Percentiles rank a stretch among this genome's conserved stretches.
Conservation (phyloP, 2,113 vertebrate species). For the Microcebus lehilahytsara region DNA sequence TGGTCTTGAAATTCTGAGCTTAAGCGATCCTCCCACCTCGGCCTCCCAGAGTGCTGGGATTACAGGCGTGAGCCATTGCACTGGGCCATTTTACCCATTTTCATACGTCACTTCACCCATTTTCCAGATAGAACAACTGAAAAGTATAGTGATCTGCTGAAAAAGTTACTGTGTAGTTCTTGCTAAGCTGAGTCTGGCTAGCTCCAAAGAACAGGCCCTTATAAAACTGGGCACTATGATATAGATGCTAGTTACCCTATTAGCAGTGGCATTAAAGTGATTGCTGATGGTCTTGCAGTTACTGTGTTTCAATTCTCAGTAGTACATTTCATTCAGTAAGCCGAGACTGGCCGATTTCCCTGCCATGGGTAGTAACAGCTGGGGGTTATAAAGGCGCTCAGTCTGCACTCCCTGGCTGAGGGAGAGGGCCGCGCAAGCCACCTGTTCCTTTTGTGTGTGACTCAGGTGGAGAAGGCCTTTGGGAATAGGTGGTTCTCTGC, state of each 20-base stretch:
- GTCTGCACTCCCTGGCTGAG: not conserved
- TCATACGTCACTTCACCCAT: too few species aligned
- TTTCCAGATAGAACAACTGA: not conserved
- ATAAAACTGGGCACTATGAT: not conserved
- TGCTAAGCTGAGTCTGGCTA: not conserved
- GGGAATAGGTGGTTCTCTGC: not conserved
- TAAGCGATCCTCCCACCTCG: too few species aligned
- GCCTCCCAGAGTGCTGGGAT: too few species aligned
- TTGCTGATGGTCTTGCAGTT: not conserved
- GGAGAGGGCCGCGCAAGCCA: not conserved
- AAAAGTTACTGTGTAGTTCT: not conserved
- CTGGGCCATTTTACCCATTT: too few species aligned
- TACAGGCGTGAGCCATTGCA: too few species aligned
- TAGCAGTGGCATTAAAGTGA: not conserved
- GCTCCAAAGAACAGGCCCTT: not conserved
- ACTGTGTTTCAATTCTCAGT: rapidly evolving
- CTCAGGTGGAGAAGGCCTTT: not conserved
- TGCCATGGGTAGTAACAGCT: not conserved
- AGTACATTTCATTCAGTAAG: not conserved
- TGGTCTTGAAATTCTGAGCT: too few species aligned
- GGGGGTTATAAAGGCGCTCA: too few species aligned
- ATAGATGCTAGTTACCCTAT: rapidly evolving
- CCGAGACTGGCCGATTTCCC: not conserved
- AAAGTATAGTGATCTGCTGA: not conserved
- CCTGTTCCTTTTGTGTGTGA: not conserved